Conservation (phyloP, 2,797 vertebrate species). For the Antrozous pallidus region DNA sequence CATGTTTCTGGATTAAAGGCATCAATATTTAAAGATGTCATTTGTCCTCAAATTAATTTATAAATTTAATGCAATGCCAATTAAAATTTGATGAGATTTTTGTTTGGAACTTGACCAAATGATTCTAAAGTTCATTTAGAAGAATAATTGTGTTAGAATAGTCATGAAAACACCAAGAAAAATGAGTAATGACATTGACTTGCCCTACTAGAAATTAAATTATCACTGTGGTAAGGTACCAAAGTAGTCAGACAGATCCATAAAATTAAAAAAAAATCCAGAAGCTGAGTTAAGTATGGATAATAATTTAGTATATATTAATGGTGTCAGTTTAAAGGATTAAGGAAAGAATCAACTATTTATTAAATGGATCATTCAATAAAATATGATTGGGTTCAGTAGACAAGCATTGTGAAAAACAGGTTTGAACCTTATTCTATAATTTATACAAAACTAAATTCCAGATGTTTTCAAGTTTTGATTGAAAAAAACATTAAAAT, state of each 20-base stretch:
- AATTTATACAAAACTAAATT: conserved; percentile 32
- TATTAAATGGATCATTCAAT: conserved; percentile 49
- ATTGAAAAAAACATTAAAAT: conserved; percentile 15
- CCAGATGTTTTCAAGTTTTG: conserved; percentile 39
- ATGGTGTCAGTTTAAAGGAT: conserved; percentile 47
- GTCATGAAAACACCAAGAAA: conserved; percentile 67
- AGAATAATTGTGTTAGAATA: conserved; percentile 74
- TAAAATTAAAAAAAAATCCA: conserved; percentile 58
- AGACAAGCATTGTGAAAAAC: not conserved
- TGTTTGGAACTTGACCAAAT: conserved; percentile 78
- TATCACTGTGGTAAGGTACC: conserved; percentile 55
- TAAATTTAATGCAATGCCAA: conserved; percentile 73
- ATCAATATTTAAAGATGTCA: conserved; percentile 68
- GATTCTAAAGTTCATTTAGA: conserved; percentile 75
- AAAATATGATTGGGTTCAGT: not conserved
- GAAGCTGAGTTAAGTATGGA: conserved; percentile 40
- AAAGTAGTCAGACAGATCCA: conserved; percentile 51
- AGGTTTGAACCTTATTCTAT: not conserved
- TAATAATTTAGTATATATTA: conserved; percentile 50
- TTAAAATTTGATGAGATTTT: conserved; percentile 79
- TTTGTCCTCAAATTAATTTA: conserved; percentile 72
- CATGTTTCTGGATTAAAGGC: conserved; percentile 38
- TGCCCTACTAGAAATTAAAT: conserved; percentile 63
- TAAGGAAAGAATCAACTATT: conserved; percentile 41
- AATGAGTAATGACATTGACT: conserved; percentile 71